These are phyloP conservation scores for Premnoplex brunnescens DNA, from an alignment of 2,797 vertebrate species.

Conservation along the genomic window DNA sequence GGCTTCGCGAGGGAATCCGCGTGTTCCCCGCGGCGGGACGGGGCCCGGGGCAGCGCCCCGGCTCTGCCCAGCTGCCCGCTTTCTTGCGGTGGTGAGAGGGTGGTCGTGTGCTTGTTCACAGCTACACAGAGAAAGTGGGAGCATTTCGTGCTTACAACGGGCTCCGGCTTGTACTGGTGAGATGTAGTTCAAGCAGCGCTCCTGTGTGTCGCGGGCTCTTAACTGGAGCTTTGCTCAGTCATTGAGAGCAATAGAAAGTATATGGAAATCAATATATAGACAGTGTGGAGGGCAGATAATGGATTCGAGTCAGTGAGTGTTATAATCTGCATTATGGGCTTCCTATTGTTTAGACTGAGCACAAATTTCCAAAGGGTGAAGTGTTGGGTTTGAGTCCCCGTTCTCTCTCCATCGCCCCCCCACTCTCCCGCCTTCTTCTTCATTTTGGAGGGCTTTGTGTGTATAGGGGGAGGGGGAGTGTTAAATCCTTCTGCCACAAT, in stretches of 20 bases:
- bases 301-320: slow-evolving; percentile 58
- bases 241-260: slow-evolving; percentile 60
- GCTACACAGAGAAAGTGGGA: neutral
- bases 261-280: slow-evolving; percentile 70
- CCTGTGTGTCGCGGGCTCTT: slow-evolving; percentile 38
- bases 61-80: neutral
- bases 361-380: slow-evolving; percentile 53
- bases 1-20: neutral
- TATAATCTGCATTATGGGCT: slow-evolving; percentile 68
- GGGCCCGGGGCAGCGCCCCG: neutral
- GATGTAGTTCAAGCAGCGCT: slow-evolving; percentile 35
- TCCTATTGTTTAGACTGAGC: slow-evolving; percentile 59
- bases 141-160: slow-evolving; percentile 24
- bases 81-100: neutral
- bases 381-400: neutral
- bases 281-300: slow-evolving; percentile 56
- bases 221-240: slow-evolving; percentile 60
- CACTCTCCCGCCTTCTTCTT: neutral
- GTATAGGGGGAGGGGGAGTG: slow-evolving; percentile 11
- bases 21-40: neutral
- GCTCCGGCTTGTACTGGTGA: slow-evolving; percentile 8
- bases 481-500: slow-evolving; percentile 24
- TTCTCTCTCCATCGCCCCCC: neutral
- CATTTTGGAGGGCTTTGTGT: slow-evolving; percentile 41
- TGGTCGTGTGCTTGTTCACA: slow-evolving; percentile 22